phyloP scores from a whole-genome alignment of 2,797 vertebrate genomes.

The Margarornis squamiger region DNA sequence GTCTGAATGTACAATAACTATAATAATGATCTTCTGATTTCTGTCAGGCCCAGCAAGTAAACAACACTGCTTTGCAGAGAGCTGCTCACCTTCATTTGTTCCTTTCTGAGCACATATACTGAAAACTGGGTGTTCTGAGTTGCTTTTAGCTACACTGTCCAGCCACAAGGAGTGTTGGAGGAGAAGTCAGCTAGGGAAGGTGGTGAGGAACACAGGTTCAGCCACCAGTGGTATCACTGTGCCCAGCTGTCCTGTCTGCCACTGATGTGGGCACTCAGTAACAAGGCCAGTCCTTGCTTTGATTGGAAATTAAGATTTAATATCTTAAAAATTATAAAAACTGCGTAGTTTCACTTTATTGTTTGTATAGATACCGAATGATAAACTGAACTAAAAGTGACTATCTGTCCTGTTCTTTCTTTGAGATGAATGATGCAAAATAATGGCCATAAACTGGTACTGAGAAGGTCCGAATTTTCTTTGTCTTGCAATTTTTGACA shows the following conservation, averaged over 20 bases:
- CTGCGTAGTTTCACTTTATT: neutral
- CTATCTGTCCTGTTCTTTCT: neutral
- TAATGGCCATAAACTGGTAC: fast-evolving
- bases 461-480: neutral
- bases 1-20: neutral
- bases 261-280: fast-evolving
- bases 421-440: neutral
- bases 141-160: neutral
- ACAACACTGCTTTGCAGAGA: neutral
- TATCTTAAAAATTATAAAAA: neutral
- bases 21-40: neutral
- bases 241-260: neutral
- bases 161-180: neutral
- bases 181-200: too few species aligned
- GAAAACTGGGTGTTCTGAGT: fast-evolving
- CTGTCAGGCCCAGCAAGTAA: neutral
- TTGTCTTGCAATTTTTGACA: neutral
- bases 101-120: neutral
- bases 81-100: neutral
- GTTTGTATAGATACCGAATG: neutral
- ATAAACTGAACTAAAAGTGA: neutral
- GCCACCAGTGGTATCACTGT: fast-evolving
- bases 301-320: neutral
- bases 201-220: neutral
- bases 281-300: neutral